Conservation (phyloP, 2,888 invertebrate species). For the Oegoconia quadripuncta region DNA sequence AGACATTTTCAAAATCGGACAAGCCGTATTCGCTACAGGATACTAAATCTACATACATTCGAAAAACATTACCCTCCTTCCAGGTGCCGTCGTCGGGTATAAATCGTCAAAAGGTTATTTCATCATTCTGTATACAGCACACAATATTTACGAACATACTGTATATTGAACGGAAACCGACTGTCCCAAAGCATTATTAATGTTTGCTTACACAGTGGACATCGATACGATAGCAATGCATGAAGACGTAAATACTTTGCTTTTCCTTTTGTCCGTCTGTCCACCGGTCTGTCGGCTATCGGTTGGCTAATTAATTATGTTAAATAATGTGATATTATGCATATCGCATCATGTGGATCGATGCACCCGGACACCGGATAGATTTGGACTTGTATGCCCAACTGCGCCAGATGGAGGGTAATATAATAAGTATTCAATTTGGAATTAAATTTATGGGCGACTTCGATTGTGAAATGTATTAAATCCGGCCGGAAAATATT, state of each 20-base stretch:
- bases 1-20: no score
- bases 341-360: slow-evolving; percentile 65
- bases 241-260: slow-evolving; percentile 56
- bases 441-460: no score
- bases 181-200: slow-evolving; percentile 65
- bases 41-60: no score
- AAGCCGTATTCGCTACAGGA: no score
- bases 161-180: slow-evolving; percentile 56
- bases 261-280: slow-evolving; percentile 72
- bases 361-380: slow-evolving; percentile 34
- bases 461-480: no score
- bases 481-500: no score
- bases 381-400: slow-evolving; percentile 6
- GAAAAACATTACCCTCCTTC: no score
- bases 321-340: slow-evolving; percentile 72
- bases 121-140: no score
- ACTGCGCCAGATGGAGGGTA: background rate
- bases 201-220: slow-evolving; percentile 66
- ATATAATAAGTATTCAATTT: no score
- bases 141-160: background rate
- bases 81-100: no score
- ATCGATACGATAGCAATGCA: slow-evolving; percentile 53
- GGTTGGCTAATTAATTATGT: slow-evolving; percentile 70
- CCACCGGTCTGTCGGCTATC: slow-evolving; percentile 22
- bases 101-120: no score